These are phyloP conservation scores for Amblyraja radiata DNA, from an alignment of 2,797 vertebrate genomes.

Conservation along the genomic window DNA sequence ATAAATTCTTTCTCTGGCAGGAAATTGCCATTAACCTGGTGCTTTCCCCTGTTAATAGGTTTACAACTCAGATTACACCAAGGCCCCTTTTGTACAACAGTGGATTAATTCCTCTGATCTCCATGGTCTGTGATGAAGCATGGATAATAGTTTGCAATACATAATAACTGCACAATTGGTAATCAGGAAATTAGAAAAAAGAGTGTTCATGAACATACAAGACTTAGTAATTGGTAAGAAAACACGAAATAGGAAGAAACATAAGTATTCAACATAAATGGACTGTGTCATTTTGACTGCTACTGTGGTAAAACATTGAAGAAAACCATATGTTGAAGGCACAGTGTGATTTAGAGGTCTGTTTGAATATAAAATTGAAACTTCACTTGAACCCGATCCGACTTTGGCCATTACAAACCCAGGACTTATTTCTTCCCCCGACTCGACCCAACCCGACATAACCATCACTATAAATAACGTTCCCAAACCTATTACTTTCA, in stretches of 20 bases:
- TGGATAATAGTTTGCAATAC: not conserved
- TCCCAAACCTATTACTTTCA: too few species aligned
- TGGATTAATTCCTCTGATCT: not conserved
- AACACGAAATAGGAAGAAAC: not conserved
- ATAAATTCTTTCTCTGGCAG: not conserved
- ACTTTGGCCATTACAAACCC: too few species aligned
- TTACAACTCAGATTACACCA: not conserved
- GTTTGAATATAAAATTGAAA: too few species aligned
- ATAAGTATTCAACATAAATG: not conserved
- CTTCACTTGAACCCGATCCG: too few species aligned
- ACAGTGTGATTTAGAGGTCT: not conserved
- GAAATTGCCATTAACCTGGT: constrained; percentile 1
- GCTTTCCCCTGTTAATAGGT: not conserved
- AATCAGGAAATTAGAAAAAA: not conserved
- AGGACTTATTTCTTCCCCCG: too few species aligned
- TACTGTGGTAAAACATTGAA: not conserved
- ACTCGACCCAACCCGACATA: too few species aligned
- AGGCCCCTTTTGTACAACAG: not conserved
- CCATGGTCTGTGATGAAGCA: not conserved
- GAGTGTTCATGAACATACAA: not conserved
- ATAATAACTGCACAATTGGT: not conserved
- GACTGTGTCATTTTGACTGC: not conserved
- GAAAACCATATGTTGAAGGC: not conserved
- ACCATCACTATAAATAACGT: too few species aligned
- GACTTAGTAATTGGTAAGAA: not conserved